Conservation (phyloP, 2,888 invertebrate species). For the Thyatira batis region DNA sequence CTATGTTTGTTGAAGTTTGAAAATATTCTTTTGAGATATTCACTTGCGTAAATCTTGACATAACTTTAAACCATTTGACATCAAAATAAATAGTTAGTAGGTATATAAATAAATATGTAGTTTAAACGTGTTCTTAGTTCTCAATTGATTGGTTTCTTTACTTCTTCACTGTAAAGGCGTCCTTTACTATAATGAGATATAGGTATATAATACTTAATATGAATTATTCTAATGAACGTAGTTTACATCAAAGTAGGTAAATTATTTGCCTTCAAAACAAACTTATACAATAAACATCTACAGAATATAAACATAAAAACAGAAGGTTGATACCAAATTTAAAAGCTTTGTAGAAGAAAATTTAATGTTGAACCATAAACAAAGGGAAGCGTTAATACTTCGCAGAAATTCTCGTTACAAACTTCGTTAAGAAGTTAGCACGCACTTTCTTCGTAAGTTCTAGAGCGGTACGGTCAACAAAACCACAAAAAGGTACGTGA, state of each 20-base stretch:
- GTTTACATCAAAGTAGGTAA: neutral
- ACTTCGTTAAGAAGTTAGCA: constrained; percentile 37
- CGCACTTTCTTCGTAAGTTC: constrained; percentile 18
- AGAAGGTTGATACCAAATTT: constrained; percentile 14
- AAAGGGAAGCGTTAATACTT: constrained; percentile 27
- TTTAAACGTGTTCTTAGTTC: neutral
- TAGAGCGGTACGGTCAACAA: constrained; percentile 20
- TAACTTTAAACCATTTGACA: too few species aligned
- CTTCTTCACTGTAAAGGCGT: neutral
- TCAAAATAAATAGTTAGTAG: too few species aligned
- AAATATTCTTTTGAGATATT: neutral
- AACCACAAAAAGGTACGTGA: constrained; percentile 30
- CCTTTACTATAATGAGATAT: too few species aligned
- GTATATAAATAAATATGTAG: too few species aligned
- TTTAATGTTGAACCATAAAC: constrained; percentile 32
- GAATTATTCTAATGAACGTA: too few species aligned
- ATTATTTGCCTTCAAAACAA: neutral
- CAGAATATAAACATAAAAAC: constrained; percentile 7
- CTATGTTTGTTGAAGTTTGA: neutral
- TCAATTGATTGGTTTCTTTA: too few species aligned
- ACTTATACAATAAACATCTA: neutral
- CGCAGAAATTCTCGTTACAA: constrained; percentile 31
- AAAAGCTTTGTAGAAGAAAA: constrained; percentile 11
- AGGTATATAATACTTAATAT: too few species aligned
- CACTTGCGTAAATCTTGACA: too few species aligned